These are phyloP conservation scores for Gnatocerus cornutus DNA, from an alignment of 2,888 invertebrate genomes.

Conservation along the genomic window DNA sequence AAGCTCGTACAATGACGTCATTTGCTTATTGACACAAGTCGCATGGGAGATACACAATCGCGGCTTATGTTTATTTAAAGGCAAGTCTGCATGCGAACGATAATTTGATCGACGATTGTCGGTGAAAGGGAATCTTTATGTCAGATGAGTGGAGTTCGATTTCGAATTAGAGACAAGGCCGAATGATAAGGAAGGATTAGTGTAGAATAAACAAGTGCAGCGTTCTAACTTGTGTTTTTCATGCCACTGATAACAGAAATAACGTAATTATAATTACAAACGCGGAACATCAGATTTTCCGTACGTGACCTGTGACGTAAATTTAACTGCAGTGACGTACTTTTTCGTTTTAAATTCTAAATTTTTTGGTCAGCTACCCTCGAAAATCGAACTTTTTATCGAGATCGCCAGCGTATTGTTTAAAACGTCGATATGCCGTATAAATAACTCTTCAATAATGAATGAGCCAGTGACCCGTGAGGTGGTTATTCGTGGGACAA, in stretches of 20 bases:
- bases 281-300: not conserved
- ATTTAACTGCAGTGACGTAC: too few relatives aligned
- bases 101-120: not conserved
- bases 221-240: not conserved
- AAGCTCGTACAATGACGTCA: slow-evolving; percentile 22
- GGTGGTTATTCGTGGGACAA: slow-evolving; percentile 24
- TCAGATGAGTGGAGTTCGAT: too few relatives aligned
- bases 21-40: slow-evolving; percentile 38
- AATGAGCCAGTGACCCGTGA: slow-evolving; percentile 35
- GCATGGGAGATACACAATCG: slow-evolving; percentile 13
- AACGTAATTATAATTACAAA: slow-evolving; percentile 2
- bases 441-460: slow-evolving; percentile 31
- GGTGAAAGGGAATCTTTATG: not conserved
- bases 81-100: not conserved
- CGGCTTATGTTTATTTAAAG: slow-evolving; percentile 9
- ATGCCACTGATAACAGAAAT: not conserved
- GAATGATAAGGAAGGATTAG: not conserved
- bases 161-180: not conserved
- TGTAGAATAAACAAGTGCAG: not conserved
- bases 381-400: slow-evolving; percentile 4
- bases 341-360: not conserved
- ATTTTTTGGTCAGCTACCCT: not conserved
- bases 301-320: not conserved
- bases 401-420: slow-evolving; percentile 2
- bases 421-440: slow-evolving; percentile 13